phyloP scores from a whole-genome alignment of 2,113 vertebrate species.

The Xiphias gladius region DNA sequence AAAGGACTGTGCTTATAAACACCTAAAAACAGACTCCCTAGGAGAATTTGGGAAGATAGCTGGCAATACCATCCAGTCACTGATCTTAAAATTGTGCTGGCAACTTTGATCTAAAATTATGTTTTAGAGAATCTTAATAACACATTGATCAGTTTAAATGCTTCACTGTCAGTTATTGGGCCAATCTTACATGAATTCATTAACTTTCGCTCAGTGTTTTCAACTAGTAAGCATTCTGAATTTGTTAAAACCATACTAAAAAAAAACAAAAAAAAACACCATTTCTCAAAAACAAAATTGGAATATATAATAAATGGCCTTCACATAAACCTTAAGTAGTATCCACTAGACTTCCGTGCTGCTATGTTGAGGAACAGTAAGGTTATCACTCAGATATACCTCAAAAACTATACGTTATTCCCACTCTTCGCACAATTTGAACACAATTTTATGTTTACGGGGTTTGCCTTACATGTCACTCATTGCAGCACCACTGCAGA shows the following conservation, averaged over 20 bases:
- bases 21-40: no score
- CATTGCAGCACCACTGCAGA: neutral
- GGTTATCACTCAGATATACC: neutral
- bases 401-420: neutral
- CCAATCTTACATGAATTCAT: neutral
- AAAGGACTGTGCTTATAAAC: no score
- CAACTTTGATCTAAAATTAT: no score
- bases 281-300: neutral
- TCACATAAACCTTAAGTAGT: neutral
- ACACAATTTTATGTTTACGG: neutral
- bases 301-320: neutral
- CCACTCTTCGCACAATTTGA: no score
- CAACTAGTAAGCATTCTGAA: neutral
- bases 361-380: no score
- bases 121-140: neutral
- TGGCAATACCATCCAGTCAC: no score
- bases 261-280: neutral
- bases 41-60: no score
- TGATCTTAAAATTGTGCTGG: neutral
- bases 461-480: neutral
- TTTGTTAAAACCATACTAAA: neutral
- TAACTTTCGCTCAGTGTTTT: neutral
- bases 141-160: neutral
- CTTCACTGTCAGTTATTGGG: neutral
- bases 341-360: neutral